Conservation (phyloP, 2,113 vertebrate species). For the Pteropus alecto region DNA sequence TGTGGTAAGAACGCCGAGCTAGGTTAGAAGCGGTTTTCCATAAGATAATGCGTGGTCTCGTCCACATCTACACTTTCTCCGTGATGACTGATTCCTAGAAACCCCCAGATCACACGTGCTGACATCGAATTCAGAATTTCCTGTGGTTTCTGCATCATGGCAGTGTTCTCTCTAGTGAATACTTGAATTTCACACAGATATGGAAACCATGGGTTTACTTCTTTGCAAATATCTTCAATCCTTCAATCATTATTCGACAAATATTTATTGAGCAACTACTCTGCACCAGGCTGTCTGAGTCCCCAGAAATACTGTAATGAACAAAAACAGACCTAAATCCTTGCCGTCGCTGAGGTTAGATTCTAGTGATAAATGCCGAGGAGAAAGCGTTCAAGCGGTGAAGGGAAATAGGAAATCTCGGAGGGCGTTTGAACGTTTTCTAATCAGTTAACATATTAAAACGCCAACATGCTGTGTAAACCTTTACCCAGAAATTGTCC, state of each 20-base stretch:
- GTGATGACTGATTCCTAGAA: not conserved
- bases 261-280: not conserved
- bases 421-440: not conserved
- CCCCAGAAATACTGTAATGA: not conserved
- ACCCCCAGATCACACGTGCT: not conserved
- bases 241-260: not conserved
- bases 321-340: not conserved
- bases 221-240: not conserved
- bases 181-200: not conserved
- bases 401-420: not conserved
- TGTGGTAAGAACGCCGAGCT: not conserved
- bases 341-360: not conserved
- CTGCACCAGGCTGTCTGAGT: not conserved
- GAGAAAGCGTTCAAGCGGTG: not conserved
- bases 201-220: not conserved
- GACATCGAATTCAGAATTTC: not conserved
- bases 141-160: not conserved
- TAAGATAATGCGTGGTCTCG: not conserved
- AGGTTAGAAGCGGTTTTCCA: not conserved
- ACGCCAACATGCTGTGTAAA: not conserved
- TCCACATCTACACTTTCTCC: not conserved
- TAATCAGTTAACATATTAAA: not conserved
- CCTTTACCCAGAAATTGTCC: not conserved
- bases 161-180: not conserved
- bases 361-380: not conserved